Evolutionary conservation across 1,140 invertebrate genomes (phyloP), one percentile per base, ranked within the genome.

Genomic region (Coelopa frigida): DNA sequence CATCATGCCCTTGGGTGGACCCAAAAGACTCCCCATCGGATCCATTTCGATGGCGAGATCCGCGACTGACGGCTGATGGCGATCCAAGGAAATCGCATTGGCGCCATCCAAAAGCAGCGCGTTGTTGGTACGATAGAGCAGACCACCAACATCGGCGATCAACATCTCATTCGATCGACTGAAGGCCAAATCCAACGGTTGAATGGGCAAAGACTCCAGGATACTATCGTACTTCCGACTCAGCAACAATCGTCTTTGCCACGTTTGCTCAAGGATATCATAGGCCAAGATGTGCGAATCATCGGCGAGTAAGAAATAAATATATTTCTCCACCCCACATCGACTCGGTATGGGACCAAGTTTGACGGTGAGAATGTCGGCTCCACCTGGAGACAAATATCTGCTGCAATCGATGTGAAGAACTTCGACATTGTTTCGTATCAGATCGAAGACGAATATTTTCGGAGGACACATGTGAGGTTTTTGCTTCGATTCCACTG

Each of bases 231-330:
- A 66, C 37, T 66, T 66, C 12, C 53, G 40, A 33, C 62, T 58
- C 11, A 49, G 24, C 3, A 66, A 38, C 0, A 48, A 23, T 0
- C 37, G 35, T 8, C 43, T 46, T 12, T 51, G 51, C 62, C 62
- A 66, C 2, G 56, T 65, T 37, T 66, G 62, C 26, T 66, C 62
- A 3, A 66, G 37, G 15, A 66, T 65, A n/a, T 66, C 61, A 17
- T 65, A 66, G 31, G 62, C 56, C 17, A 62, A 11, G n/a, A 66
- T 52, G 15, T 57, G 46, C 1, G 62, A 12, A 10, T 41, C 39
- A 10, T 40, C 32, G 1, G 56, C 50, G 20, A 51, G 22, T 11
- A 66, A 52, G 12, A 66, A 62, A 46, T 52, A 66, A 6, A 66
- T 57, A 35, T 66, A 57, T 1, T 60, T 52, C 17, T 66, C 62